A percentile compares a stretch with the other conserved stretches of the same genome.
Conservation (phyloP, 2,113 vertebrate species). For the human (Homo sapiens) region GRCh38 chr15:33735501-33736000, state of each 20-base stretch:
- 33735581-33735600: neutral
- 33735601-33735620: neutral
- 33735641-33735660: neutral
- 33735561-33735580: neutral
- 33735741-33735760: neutral
- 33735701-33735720: neutral
- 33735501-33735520: neutral
- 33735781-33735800: neutral
- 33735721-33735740: neutral
- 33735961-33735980: neutral
- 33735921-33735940: neutral
- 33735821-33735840: conserved; percentile 60
- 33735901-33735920: neutral
- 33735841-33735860: neutral
- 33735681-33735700: neutral
- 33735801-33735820: neutral
- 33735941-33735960: neutral
- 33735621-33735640: neutral
- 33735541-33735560: neutral
- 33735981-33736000: neutral
- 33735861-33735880: neutral
- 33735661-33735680: neutral
- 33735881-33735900: neutral
- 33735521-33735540: neutral
- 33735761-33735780: neutral